phyloP scores from a whole-genome alignment of 1,140 invertebrate genomes.

The Hyphantria cunea region DNA sequence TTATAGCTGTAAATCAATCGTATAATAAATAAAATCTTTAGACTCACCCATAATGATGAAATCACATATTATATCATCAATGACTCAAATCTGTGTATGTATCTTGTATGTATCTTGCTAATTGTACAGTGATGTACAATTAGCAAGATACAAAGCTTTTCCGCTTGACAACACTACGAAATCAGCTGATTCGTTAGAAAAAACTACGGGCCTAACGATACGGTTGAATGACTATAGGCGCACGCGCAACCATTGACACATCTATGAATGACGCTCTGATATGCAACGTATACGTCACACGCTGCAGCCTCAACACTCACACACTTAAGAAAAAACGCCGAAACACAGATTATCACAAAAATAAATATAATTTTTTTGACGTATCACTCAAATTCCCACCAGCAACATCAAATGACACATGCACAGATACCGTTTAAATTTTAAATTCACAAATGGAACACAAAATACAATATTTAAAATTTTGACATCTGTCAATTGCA shows the following conservation, averaged over 20 bases:
- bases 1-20: too few species aligned
- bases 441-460: background rate
- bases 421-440: background rate
- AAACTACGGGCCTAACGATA: slow-evolving; percentile 55
- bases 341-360: slow-evolving; percentile 28
- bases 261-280: slow-evolving; percentile 50
- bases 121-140: too few species aligned
- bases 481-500: slow-evolving; percentile 25
- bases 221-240: slow-evolving; percentile 50
- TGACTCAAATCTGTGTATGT: background rate
- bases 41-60: background rate
- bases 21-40: too few species aligned
- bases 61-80: background rate
- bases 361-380: background rate
- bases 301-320: slow-evolving; percentile 5
- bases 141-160: background rate
- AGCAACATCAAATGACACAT: background rate
- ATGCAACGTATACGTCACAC: slow-evolving; percentile 19
- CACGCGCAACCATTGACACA: slow-evolving; percentile 67
- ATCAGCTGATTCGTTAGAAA: slow-evolving; percentile 31
- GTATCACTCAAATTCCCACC: slow-evolving; percentile 5
- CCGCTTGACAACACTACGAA: slow-evolving; percentile 3
- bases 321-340: slow-evolving; percentile 17
- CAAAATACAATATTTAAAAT: slow-evolving; percentile 33
- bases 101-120: too few species aligned